These are phyloP conservation scores for Clinocottus analis DNA, from an alignment of 2,113 vertebrate genomes.

Conservation along the genomic window DNA sequence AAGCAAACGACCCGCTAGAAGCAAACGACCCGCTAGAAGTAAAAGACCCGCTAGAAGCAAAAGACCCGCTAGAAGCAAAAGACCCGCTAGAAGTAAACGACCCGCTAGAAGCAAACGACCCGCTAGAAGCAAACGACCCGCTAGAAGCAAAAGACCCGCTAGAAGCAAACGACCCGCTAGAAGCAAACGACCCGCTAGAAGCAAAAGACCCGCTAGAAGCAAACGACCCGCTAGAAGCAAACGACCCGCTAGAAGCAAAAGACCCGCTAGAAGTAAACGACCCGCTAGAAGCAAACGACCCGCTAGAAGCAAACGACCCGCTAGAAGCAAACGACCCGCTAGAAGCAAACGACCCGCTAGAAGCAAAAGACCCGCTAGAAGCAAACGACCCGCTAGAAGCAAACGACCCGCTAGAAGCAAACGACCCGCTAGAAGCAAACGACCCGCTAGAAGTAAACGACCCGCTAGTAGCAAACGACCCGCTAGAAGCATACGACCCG, in stretches of 20 bases:
- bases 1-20: slow-evolving; percentile 8
- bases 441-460: slow-evolving; percentile 5
- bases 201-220: slow-evolving; percentile 11
- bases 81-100: slow-evolving; percentile 5
- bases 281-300: too few species aligned
- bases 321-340: slow-evolving; percentile 12
- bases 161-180: slow-evolving; percentile 4
- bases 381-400: slow-evolving; percentile 8
- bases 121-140: too few species aligned
- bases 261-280: slow-evolving; percentile 5
- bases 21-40: slow-evolving; percentile 7
- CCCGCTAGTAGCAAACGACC: too few species aligned
- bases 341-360: too few species aligned
- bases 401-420: slow-evolving; percentile 10
- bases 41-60: too few species aligned
- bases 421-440: slow-evolving; percentile 10
- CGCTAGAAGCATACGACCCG: too few species aligned
- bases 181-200: too few species aligned
- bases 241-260: too few species aligned
- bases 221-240: slow-evolving; percentile 9
- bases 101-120: too few species aligned
- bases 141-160: slow-evolving; percentile 21
- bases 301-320: slow-evolving; percentile 5
- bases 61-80: slow-evolving; percentile 11
- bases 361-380: slow-evolving; percentile 13